Percentiles rank a stretch among this genome's conserved stretches.
Conservation (phyloP, 2,797 vertebrate genomes). For the Sternarchorhynchus goeldii region DNA sequence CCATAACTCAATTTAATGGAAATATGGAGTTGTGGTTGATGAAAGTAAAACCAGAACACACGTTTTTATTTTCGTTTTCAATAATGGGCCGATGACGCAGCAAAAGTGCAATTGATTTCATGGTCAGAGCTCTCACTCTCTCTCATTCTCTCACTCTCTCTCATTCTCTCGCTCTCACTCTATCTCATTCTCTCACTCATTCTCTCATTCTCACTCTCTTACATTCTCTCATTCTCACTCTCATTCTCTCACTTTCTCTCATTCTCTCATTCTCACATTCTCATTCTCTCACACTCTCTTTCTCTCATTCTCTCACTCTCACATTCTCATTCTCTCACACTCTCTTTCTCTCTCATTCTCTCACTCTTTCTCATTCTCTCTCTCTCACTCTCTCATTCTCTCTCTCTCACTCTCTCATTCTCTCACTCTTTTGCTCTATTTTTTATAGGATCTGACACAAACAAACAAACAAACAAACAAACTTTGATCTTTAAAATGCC, state of each 20-base stretch:
- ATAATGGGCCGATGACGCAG: conserved; percentile 56
- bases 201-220: background rate
- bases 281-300: background rate
- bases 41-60: conserved; percentile 56
- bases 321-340: conserved; percentile 3
- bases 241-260: conserved; percentile 13
- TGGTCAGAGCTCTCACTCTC: conserved; percentile 30
- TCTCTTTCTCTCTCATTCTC: background rate
- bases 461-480: too few relatives aligned
- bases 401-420: conserved; percentile 9
- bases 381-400: background rate
- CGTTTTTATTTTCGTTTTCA: conserved; percentile 59
- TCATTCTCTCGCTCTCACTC: conserved; percentile 17
- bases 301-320: background rate
- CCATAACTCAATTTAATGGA: conserved; percentile 61
- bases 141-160: background rate
- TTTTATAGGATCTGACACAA: too few relatives aligned
- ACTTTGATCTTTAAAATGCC: too few relatives aligned
- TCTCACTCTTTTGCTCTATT: background rate
- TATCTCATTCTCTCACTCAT: conserved; percentile 6
- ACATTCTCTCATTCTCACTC: background rate
- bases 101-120: conserved; percentile 57
- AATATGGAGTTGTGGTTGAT: conserved; percentile 57
- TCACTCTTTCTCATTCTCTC: background rate
- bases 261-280: background rate